These are phyloP conservation scores for Riptortus pedestris DNA, from an alignment of 1,140 invertebrate genomes.

Conservation along the genomic window DNA sequence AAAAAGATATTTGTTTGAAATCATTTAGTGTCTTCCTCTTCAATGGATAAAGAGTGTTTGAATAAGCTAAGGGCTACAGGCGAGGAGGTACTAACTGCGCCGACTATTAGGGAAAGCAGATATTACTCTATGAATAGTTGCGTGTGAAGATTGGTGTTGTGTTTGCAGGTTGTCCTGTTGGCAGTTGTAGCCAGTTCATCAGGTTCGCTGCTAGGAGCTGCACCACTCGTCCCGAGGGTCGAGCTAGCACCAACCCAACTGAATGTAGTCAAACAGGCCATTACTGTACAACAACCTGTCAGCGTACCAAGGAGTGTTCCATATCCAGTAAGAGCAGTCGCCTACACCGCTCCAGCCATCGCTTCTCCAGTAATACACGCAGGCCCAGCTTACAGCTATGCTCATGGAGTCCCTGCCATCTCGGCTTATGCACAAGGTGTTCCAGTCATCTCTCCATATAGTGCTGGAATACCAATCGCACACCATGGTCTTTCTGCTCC, in stretches of 20 bases:
- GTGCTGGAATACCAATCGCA: background rate
- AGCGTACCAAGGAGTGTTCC: slow-evolving; percentile 32
- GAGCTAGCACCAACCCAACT: slow-evolving; percentile 32
- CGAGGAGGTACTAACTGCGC: no score
- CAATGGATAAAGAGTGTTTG: no score
- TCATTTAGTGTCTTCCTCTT: no score
- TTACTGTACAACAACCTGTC: slow-evolving; percentile 33
- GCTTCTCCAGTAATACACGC: slow-evolving; percentile 19
- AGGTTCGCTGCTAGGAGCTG: slow-evolving; percentile 28
- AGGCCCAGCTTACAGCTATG: background rate
- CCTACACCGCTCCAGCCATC: slow-evolving; percentile 32
- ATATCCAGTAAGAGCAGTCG: slow-evolving; percentile 33
- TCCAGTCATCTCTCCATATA: background rate
- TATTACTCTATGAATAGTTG: no score
- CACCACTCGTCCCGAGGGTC: slow-evolving; percentile 34
- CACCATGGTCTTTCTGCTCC: background rate
- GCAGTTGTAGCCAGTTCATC: slow-evolving; percentile 23
- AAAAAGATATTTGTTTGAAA: no score
- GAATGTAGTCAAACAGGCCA: slow-evolving; percentile 33
- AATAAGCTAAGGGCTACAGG: no score
- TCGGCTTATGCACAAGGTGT: no score
- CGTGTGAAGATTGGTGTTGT: background rate
- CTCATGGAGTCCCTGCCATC: background rate
- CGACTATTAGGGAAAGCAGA: no score
- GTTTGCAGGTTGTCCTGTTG: slow-evolving; percentile 27